Evolutionary conservation across 2,888 invertebrate genomes (phyloP).

Genomic region (Megamerina dolium): DNA sequence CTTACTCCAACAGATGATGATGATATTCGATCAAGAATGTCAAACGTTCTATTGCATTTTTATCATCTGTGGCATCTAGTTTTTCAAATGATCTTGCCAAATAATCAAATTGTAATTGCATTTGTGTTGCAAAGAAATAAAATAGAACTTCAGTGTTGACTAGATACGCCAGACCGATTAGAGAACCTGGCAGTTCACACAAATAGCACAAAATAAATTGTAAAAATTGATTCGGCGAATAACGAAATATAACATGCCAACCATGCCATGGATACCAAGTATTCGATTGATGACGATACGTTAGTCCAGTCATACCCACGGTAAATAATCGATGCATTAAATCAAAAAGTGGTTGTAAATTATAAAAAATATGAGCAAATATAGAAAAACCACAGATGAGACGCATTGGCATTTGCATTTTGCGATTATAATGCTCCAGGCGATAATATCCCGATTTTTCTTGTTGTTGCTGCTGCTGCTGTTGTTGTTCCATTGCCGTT

Average conservation of each 20-base stretch:
- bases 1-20: conserved; percentile 23
- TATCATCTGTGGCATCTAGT: conserved; percentile 25
- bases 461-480: conserved; percentile 6
- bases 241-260: too few relatives aligned
- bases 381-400: conserved; percentile 24
- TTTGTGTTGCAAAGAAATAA: conserved; percentile 33
- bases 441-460: conserved; percentile 16
- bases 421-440: conserved; percentile 22
- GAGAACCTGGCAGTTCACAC: too few relatives aligned
- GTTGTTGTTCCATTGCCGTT: conserved; percentile 7
- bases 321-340: conserved; percentile 23
- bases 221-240: too few relatives aligned
- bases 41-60: conserved; percentile 25
- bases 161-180: conserved; percentile 1
- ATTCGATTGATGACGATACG: conserved; percentile 34
- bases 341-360: conserved; percentile 29
- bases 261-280: conserved; percentile 44
- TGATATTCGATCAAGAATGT: conserved; percentile 32
- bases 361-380: conserved; percentile 28
- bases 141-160: conserved; percentile 23
- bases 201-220: too few relatives aligned
- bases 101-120: conserved; percentile 36
- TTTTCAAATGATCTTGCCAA: conserved; percentile 23
- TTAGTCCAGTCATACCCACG: conserved; percentile 12
- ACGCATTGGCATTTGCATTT: conserved; percentile 27